phyloP scores from a whole-genome alignment of 1,140 invertebrate genomes.

The Drosophila burlai region DNA sequence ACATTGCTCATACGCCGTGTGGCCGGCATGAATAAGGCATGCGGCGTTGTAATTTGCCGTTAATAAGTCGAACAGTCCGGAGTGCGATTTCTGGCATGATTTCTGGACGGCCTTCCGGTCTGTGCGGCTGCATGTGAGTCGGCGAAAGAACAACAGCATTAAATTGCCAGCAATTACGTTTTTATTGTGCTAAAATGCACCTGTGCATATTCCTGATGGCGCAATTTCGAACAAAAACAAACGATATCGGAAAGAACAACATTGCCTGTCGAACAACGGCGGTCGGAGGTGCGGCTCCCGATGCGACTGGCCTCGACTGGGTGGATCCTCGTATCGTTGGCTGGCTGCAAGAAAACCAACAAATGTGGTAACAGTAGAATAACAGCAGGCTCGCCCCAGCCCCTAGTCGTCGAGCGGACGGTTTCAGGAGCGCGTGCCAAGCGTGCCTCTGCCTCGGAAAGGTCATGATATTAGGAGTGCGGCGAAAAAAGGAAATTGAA shows the following conservation, averaged over 20 bases:
- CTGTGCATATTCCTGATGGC: slow-evolving; percentile 84
- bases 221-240: slow-evolving; percentile 84
- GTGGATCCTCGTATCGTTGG: slow-evolving; percentile 16
- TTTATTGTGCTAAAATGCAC: slow-evolving; percentile 84
- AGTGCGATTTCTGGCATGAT: slow-evolving; percentile 52
- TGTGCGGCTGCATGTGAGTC: slow-evolving; percentile 17
- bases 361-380: slow-evolving; percentile 76
- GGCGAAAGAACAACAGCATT: slow-evolving; percentile 71
- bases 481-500: neutral
- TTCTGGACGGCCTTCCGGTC: slow-evolving; percentile 13
- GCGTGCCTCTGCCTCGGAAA: neutral
- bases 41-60: slow-evolving; percentile 50
- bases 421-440: slow-evolving; percentile 42
- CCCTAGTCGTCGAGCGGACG: neutral
- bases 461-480: slow-evolving; percentile 25
- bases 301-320: neutral
- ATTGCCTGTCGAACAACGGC: slow-evolving; percentile 49
- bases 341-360: slow-evolving; percentile 72
- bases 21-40: slow-evolving; percentile 38
- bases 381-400: slow-evolving; percentile 45
- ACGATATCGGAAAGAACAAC: slow-evolving; percentile 83
- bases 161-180: slow-evolving; percentile 83
- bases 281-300: neutral
- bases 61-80: slow-evolving; percentile 56
- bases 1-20: slow-evolving; percentile 70